Base-by-base conservation (phyloP, 2,888 invertebrate genomes). In the Girardia tigrina region DNA sequence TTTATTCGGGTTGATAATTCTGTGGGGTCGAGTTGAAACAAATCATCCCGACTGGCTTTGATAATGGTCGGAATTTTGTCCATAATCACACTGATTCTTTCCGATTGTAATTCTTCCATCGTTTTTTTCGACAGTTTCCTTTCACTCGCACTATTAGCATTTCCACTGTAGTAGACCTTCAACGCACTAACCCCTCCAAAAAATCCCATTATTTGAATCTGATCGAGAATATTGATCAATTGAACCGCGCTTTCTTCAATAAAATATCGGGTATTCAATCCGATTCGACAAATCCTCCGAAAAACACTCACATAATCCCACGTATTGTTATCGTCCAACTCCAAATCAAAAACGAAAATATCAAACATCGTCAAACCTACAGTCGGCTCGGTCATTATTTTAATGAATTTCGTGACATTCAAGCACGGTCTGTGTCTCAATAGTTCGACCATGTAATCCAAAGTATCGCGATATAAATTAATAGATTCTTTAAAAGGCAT, bases 391-490 rank as follows among this genome's bases (percentile, higher is more conserved):
- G 71, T 71, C n/a, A 71, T n/a, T 12, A 28, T 29, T 28, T 71
- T 27, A 26, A 71, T 71, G 4, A 71, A n/a, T 71, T 28, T 29
- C 14, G 27, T 28, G 28, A 71, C 71, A 71, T 71, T 27, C n/a
- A 28, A 28, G n/a, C 71, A 27, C 4, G 71, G 71, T 23, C 28
- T 71, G 28, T 27, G 27, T n/a, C 71, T 14, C 26, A 71, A 71
- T 29, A 71, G n/a, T 28, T 71, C 71, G 4, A 71, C 71, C 71
- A 71, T 28, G n/a, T 71, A 71, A 28, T 71, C 71, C n/a, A 71
- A 27, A n/a, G 28, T 71, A 28, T 71, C 71, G 16, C 20, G 14
- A 71, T 71, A 71, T 28, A 28, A 71, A 14, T 27, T 71, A 14
- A 71, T 29, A 14, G 6, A n/a, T 71, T 71, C 71, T 28, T 29